A percentile compares a stretch with the other conserved stretches of the same genome.
Evolutionary conservation across 1,140 invertebrate species (phyloP).

Genomic region (Colletes gigas): DNA sequence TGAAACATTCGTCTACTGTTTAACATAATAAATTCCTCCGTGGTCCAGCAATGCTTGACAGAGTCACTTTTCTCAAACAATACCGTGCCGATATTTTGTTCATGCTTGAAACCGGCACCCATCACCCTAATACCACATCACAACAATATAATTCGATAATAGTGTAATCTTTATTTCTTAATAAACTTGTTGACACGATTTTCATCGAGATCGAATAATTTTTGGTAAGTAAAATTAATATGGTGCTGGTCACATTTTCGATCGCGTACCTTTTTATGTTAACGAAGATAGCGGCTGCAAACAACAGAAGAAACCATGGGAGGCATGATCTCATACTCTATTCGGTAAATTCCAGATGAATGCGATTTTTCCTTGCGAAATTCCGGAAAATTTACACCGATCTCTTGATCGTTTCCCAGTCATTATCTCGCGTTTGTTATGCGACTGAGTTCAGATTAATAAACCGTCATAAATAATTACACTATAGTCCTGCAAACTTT

Average conservation of each 20-base stretch:
- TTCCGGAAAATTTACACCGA: conserved; percentile 36
- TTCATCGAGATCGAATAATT: background rate
- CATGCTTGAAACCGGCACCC: conserved; percentile 49
- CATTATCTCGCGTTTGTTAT: conserved; percentile 48
- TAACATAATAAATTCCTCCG: conserved; percentile 70
- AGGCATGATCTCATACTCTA: conserved; percentile 69
- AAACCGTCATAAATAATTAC: background rate
- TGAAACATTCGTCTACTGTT: conserved; percentile 72
- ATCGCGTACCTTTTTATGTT: conserved; percentile 52
- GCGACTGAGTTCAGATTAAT: conserved; percentile 28
- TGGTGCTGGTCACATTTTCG: background rate
- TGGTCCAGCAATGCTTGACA: conserved; percentile 70
- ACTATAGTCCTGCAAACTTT: background rate
- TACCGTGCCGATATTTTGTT: conserved; percentile 69
- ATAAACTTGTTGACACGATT: background rate
- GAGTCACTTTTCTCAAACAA: conserved; percentile 71
- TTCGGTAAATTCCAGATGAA: conserved; percentile 38
- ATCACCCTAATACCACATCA: conserved; percentile 27
- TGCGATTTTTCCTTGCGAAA: conserved; percentile 41
- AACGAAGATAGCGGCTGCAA: conserved; percentile 37
- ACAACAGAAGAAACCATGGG: conserved; percentile 56
- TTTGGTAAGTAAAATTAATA: background rate
- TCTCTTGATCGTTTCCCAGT: conserved; percentile 19
- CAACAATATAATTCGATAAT: background rate
- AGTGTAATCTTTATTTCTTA: background rate